Evolutionary conservation across 2,113 vertebrate species (phyloP).

Genomic region (Anoplopoma fimbria): DNA sequence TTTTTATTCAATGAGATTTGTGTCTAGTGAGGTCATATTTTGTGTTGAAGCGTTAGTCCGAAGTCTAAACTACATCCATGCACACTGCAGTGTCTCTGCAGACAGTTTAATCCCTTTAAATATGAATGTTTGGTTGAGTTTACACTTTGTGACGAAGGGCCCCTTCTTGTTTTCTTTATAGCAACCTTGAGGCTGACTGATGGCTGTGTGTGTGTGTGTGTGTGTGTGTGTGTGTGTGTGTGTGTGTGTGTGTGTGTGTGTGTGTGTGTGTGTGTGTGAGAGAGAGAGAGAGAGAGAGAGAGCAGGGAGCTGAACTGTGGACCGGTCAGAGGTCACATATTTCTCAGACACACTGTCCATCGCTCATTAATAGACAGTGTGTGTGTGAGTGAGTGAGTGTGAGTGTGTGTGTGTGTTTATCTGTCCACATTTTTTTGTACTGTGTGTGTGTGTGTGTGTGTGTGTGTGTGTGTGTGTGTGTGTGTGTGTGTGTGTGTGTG

Average conservation of each 20-base stretch:
- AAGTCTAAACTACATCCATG: accelerated
- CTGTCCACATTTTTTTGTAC: neutral
- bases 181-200: slow-evolving; percentile 65
- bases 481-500: slow-evolving; percentile 23
- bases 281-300: too few species aligned
- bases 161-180: slow-evolving; percentile 64
- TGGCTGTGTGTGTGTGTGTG: slow-evolving; percentile 33
- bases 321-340: slow-evolving; percentile 61
- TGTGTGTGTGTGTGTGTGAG: slow-evolving; percentile 31
- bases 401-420: slow-evolving; percentile 46
- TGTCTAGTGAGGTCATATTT: too few species aligned
- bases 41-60: too few species aligned
- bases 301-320: slow-evolving; percentile 14
- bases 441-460: slow-evolving; percentile 20
- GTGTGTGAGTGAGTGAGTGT: slow-evolving; percentile 18
- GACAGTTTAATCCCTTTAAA: slow-evolving; percentile 9
- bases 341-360: slow-evolving; percentile 64
- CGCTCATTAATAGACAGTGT: slow-evolving; percentile 66
- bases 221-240: slow-evolving; percentile 42
- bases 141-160: slow-evolving; percentile 45
- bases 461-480: slow-evolving; percentile 27
- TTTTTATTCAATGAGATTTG: too few species aligned
- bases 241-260: slow-evolving; percentile 32
- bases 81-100: neutral
- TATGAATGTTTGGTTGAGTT: slow-evolving; percentile 40